Evolutionary conservation across 2,797 vertebrate species (phyloP).

Genomic region (Trachurus trachurus): DNA sequence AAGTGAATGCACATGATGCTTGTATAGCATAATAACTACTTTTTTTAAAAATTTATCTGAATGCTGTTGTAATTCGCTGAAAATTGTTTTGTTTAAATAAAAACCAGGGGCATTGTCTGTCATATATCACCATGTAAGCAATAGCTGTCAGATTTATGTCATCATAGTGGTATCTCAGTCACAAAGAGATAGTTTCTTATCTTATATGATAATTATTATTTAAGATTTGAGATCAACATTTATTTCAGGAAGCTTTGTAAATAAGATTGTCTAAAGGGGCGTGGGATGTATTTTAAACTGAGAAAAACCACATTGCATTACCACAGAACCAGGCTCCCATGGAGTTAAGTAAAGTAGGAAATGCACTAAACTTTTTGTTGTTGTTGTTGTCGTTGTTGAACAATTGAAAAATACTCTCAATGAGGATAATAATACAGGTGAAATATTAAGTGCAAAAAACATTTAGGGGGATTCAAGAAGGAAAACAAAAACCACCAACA

Average conservation of each 20-base stretch:
- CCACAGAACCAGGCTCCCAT: background rate
- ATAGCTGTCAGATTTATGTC: background rate
- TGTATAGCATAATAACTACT: too few species aligned
- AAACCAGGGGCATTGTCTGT: too few species aligned
- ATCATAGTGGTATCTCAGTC: background rate
- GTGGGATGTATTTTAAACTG: background rate
- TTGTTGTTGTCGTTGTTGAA: too few species aligned
- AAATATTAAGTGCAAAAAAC: too few species aligned
- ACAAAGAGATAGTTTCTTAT: background rate
- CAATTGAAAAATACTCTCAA: too few species aligned
- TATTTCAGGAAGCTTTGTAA: background rate
- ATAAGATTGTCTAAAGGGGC: background rate
- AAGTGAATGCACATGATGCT: background rate
- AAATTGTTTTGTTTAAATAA: too few species aligned
- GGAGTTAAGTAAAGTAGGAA: background rate
- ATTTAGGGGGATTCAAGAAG: too few species aligned
- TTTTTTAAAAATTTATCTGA: too few species aligned
- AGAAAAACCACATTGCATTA: background rate
- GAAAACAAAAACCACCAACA: too few species aligned
- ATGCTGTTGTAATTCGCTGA: too few species aligned
- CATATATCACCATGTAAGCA: too few species aligned
- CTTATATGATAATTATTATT: background rate
- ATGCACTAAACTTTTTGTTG: background rate
- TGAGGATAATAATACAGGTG: too few species aligned
- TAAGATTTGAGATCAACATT: background rate